Conservation (phyloP, 1,140 invertebrate species). For the Ladona fulva region DNA sequence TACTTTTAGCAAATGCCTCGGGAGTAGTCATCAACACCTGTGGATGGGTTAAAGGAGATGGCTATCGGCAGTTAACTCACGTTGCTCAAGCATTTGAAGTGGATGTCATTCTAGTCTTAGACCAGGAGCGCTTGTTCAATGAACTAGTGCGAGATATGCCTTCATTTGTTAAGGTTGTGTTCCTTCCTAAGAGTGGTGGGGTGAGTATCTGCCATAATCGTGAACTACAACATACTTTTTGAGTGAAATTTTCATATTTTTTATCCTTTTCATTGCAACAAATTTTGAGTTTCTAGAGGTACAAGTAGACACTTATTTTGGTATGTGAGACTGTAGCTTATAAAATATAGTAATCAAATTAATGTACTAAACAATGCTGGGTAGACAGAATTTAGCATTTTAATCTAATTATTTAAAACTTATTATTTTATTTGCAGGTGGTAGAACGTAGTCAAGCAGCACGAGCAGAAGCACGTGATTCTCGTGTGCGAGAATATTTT, state of each 20-base stretch:
- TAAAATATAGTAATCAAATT: too few relatives aligned
- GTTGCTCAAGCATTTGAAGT: conserved; percentile 90
- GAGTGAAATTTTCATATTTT: too few relatives aligned
- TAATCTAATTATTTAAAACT: neutral
- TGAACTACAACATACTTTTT: too few relatives aligned
- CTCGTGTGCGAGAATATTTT: conserved; percentile 86
- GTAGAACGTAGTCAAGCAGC: conserved; percentile 69
- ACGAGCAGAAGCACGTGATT: conserved; percentile 66
- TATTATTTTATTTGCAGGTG: conserved; percentile 44
- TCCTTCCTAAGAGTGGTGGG: conserved; percentile 93
- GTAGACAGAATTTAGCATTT: too few relatives aligned
- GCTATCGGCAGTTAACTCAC: conserved; percentile 73
- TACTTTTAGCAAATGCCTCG: conserved; percentile 62
- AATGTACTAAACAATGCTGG: too few relatives aligned
- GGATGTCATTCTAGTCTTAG: conserved; percentile 89
- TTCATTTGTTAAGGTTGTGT: conserved; percentile 83
- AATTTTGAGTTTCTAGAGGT: too few relatives aligned
- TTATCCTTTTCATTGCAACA: too few relatives aligned
- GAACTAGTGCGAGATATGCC: conserved; percentile 90
- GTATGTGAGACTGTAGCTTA: too few relatives aligned
- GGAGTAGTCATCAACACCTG: conserved; percentile 98
- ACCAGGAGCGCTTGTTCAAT: conserved; percentile 93
- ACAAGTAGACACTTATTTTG: too few relatives aligned
- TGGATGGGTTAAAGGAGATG: conserved; percentile 89
- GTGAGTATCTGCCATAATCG: conserved; percentile 46